Conservation (phyloP, 2,113 vertebrate species). For the Nesoenas mayeri region DNA sequence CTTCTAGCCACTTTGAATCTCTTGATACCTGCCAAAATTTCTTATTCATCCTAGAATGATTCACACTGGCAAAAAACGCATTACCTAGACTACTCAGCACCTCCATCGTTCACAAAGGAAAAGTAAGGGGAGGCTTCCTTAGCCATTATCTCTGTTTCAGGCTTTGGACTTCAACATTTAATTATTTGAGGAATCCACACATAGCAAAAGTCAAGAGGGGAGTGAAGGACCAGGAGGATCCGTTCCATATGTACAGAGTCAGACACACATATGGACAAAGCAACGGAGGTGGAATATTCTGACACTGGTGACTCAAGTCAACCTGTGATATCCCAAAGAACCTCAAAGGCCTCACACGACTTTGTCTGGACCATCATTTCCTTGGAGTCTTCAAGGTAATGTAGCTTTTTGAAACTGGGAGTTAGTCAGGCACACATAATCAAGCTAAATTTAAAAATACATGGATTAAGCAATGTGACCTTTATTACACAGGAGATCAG, state of each 20-base stretch:
- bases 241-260: rapidly evolving
- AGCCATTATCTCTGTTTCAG: not conserved
- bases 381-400: not conserved
- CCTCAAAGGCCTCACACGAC: rapidly evolving
- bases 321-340: not conserved
- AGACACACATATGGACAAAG: rapidly evolving
- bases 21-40: not conserved
- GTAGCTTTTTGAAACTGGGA: not conserved
- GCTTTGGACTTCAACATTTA: not conserved
- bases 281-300: not conserved
- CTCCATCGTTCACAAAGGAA: not conserved
- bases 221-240: not conserved
- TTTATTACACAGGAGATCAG: not conserved
- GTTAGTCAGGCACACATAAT: not conserved
- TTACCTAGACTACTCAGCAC: not conserved
- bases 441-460: not conserved
- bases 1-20: not conserved
- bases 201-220: not conserved
- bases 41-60: not conserved
- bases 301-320: not conserved
- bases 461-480: not conserved
- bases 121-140: not conserved
- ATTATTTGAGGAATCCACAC: not conserved
- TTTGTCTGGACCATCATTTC: not conserved
- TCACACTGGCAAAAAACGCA: not conserved